phyloP scores from a whole-genome alignment of 2,797 vertebrate genomes.

The Ceyx erithaca region DNA sequence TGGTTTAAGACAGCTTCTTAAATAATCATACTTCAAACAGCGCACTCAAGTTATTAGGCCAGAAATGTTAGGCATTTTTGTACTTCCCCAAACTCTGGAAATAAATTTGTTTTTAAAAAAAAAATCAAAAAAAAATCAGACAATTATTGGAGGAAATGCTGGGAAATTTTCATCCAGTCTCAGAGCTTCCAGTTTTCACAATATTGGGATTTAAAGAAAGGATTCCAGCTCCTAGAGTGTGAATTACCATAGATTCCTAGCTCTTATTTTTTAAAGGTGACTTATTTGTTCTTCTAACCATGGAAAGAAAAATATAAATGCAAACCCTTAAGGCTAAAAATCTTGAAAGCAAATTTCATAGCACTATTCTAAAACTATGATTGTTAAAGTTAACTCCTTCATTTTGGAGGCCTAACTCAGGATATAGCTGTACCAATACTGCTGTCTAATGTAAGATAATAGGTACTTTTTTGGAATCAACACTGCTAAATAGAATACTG shows the following conservation, averaged over 20 bases:
- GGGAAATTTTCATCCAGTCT: background rate
- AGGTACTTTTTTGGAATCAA: background rate
- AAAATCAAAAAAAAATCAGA: background rate
- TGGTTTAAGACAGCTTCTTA: slow-evolving; percentile 44
- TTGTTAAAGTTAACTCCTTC: background rate
- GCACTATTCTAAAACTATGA: background rate
- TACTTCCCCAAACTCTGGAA: slow-evolving; percentile 21
- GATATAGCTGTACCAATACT: background rate
- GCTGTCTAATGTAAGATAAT: background rate
- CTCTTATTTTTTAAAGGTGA: background rate
- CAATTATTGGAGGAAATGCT: slow-evolving; percentile 3
- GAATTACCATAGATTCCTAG: background rate
- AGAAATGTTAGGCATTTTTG: slow-evolving; percentile 26
- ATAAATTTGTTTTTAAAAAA: background rate
- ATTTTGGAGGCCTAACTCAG: background rate
- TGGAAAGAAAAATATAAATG: background rate
- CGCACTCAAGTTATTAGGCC: background rate
- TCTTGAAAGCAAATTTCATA: background rate
- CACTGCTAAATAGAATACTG: background rate
- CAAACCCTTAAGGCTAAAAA: background rate
- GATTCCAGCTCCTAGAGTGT: background rate
- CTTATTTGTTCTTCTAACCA: background rate
- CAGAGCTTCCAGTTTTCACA: background rate
- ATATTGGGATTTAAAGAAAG: background rate
- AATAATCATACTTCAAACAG: slow-evolving; percentile 51